These are phyloP conservation scores for Sphaerophoria rueppellii DNA, from an alignment of 2,888 invertebrate genomes.

Conservation along the genomic window DNA sequence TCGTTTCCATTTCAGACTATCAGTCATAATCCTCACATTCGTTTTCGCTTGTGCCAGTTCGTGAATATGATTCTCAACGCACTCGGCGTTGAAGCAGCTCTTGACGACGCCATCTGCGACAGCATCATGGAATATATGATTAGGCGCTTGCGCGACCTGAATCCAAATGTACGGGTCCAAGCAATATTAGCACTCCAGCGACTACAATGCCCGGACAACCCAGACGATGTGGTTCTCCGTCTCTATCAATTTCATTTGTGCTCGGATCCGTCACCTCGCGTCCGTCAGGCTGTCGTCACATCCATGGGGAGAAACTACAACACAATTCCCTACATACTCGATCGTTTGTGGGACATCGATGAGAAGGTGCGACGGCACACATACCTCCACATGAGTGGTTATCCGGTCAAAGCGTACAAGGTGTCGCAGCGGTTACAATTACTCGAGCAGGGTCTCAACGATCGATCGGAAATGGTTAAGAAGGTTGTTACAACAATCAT, in stretches of 20 bases:
- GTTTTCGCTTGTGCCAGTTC: conserved; percentile 90
- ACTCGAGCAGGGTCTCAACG: conserved; percentile 86
- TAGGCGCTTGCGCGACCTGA: conserved; percentile 87
- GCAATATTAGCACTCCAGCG: conserved; percentile 90
- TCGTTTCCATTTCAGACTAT: conserved; percentile 79
- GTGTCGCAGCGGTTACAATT: conserved; percentile 86
- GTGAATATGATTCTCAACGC: conserved; percentile 89
- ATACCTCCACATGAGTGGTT: conserved; percentile 82
- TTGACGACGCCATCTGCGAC: conserved; percentile 90
- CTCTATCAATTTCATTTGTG: conserved; percentile 88
- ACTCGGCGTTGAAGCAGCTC: conserved; percentile 88
- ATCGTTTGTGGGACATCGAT: conserved; percentile 89
- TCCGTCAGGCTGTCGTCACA: conserved; percentile 87
- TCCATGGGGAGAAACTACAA: conserved; percentile 88
- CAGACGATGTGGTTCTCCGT: conserved; percentile 89
- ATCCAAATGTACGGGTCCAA: conserved; percentile 89
- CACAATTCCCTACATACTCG: conserved; percentile 88
- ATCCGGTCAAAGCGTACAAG: conserved; percentile 83
- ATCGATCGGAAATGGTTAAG: conserved; percentile 84
- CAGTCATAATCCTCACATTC: conserved; percentile 83
- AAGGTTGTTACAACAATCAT: conserved; percentile 83
- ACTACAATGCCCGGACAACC: conserved; percentile 90
- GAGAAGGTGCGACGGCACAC: conserved; percentile 86
- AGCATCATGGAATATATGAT: conserved; percentile 88
- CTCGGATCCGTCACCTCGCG: conserved; percentile 90